Conservation (phyloP, 2,888 invertebrate genomes). For the Caenorhabditis sp. region DNA sequence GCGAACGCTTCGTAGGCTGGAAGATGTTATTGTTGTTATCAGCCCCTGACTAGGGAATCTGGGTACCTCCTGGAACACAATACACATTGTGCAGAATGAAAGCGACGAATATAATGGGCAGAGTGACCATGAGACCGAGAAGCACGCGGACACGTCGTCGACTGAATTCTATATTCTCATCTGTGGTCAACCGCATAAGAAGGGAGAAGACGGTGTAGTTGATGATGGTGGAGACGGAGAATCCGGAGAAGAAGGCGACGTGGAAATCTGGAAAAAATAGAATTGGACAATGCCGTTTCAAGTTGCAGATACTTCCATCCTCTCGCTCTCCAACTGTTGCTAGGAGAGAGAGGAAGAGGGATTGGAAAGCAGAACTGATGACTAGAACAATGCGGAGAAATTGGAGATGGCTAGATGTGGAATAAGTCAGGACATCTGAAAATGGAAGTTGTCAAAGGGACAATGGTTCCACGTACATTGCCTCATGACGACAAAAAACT, state of each 20-base stretch:
- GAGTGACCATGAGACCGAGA: slow-evolving; percentile 32
- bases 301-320: slow-evolving; percentile 43
- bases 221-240: slow-evolving; percentile 50
- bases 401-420: slow-evolving; percentile 27
- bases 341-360: slow-evolving; percentile 50
- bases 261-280: slow-evolving; percentile 38
- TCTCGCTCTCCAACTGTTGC: slow-evolving; percentile 69
- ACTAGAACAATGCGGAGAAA: slow-evolving; percentile 45
- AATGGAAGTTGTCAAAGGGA: not conserved
- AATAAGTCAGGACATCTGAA: slow-evolving; percentile 37
- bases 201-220: slow-evolving; percentile 51
- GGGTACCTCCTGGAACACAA: slow-evolving; percentile 51
- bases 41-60: not conserved
- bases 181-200: slow-evolving; percentile 31
- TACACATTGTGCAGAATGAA: slow-evolving; percentile 59
- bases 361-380: slow-evolving; percentile 42
- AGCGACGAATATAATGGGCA: slow-evolving; percentile 49
- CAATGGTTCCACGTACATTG: too few species aligned
- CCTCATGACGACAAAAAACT: slow-evolving; percentile 49
- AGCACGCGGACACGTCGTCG: slow-evolving; percentile 39
- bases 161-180: slow-evolving; percentile 19
- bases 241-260: slow-evolving; percentile 62
- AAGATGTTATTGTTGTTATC: not conserved
- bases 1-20: slow-evolving; percentile 62
- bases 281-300: not conserved